A percentile compares a stretch with the other conserved stretches of the same genome.
Evolutionary conservation across 23 tunicate species (phyloP).

Genomic region (Diplosoma virens): DNA sequence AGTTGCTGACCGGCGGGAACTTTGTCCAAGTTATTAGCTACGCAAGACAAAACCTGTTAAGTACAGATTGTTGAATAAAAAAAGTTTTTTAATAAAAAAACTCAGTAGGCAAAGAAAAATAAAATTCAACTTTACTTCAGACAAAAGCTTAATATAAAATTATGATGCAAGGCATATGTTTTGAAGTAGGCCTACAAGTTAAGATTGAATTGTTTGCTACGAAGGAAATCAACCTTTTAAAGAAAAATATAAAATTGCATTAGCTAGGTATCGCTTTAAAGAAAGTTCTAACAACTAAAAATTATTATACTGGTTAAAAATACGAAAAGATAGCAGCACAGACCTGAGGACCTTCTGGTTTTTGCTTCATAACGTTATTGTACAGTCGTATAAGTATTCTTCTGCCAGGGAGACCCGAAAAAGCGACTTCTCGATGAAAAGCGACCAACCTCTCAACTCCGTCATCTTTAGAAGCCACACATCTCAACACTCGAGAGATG

Average conservation of each 20-base stretch:
- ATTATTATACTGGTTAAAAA: not conserved
- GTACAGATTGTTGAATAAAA: too few species aligned
- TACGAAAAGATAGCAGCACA: not conserved
- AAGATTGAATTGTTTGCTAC: too few species aligned
- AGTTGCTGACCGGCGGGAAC: constrained; percentile 37
- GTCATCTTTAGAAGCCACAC: constrained; percentile 44
- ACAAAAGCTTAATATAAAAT: too few species aligned
- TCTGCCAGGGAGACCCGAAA: constrained; percentile 43
- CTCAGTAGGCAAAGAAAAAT: too few species aligned
- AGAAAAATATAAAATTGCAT: too few species aligned
- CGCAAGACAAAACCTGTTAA: not conserved
- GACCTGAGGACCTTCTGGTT: constrained; percentile 57
- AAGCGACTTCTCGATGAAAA: constrained; percentile 41
- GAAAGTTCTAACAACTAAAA: too few species aligned
- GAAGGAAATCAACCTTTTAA: too few species aligned
- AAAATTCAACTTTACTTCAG: too few species aligned
- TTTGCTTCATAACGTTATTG: constrained; percentile 28
- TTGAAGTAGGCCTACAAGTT: too few species aligned
- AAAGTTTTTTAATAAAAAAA: too few species aligned
- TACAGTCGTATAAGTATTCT: constrained; percentile 42
- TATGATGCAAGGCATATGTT: too few species aligned
- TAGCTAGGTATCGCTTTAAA: too few species aligned
- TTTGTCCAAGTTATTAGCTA: constrained; percentile 25
- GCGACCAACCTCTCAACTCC: constrained; percentile 49
- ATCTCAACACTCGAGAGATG: constrained; percentile 44